phyloP scores from a whole-genome alignment of 1,140 invertebrate genomes.

The Zelostemma sp. region DNA sequence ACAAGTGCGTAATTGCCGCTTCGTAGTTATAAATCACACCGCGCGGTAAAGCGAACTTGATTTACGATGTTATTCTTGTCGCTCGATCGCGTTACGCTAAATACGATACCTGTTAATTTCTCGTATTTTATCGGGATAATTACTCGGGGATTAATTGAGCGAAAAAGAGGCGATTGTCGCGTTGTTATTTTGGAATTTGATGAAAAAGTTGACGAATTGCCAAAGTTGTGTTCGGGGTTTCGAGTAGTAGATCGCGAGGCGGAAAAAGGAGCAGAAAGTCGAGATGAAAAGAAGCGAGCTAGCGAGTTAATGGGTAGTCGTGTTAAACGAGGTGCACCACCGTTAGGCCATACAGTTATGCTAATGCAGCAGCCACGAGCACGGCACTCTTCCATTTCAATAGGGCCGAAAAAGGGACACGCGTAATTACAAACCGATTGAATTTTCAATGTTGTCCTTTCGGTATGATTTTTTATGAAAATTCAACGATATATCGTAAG shows the following conservation, averaged over 20 bases:
- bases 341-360: not conserved
- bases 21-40: constrained; percentile 23
- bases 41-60: constrained; percentile 29
- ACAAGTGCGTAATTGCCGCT: constrained; percentile 29
- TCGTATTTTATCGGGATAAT: too few relatives aligned
- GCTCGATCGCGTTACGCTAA: constrained; percentile 15
- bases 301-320: constrained; percentile 6
- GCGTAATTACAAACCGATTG: too few relatives aligned
- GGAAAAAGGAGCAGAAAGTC: not conserved
- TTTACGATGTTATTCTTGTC: constrained; percentile 12
- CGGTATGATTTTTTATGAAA: not conserved
- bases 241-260: not conserved
- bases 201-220: not conserved
- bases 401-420: not conserved
- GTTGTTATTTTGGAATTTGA: too few relatives aligned
- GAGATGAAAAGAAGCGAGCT: constrained; percentile 2
- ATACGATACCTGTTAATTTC: too few relatives aligned
- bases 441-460: too few relatives aligned
- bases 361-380: not conserved
- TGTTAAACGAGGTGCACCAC: constrained; percentile 3
- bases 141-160: too few relatives aligned
- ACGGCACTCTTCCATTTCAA: not conserved
- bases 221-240: not conserved
- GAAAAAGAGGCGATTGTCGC: too few relatives aligned
- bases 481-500: not conserved